Base-by-base conservation (phyloP, 2,113 vertebrate genomes). In the Anser cygnoides region DNA sequence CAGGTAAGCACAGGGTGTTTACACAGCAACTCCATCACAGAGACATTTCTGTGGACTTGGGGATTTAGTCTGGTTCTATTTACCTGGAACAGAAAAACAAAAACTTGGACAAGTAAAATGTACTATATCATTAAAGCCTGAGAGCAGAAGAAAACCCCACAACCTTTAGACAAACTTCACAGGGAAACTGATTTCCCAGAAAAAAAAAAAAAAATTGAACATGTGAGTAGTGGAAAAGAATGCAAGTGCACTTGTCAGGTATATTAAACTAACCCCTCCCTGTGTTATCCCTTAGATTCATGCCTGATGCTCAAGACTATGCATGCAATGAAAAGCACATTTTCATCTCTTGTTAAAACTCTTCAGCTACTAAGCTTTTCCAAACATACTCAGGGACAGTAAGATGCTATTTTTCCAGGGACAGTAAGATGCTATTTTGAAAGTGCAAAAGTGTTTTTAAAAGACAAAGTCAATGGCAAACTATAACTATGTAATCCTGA, bases 371-470 rank as follows among this genome's bases (percentile, higher is more conserved):
- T 49, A 72, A 92, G 85, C 57, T 88, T 67, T 89, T 65, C 85
- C 59, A 75, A 81, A 77, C 57, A 57, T 17, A 62, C n/a, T 71
- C 82, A 55, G 74, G 43, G 13, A 65, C 55, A 83, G 26, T 41
- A n/a, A 72, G 66, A 86, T 61, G 80, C 61, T 92, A 37, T 94
- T 94, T 65, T 86, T 39, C 39, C 82, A 55, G 74, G 43, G 13
- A 65, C 55, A 83, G 26, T 41, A n/a, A 75, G 66, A 86, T 61
- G 80, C 65, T 92, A 37, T 94, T 94, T 65, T 84, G 15, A 28
- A 89, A 91, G 68, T 82, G 55, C 39, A 49, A 78, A 73, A 86
- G 68, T 67, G 39, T 61, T 84, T 95, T 90, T 83, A 88, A 46
- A 62, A 90, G 79, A 77, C 78, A 90, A 88, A 74, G 44, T 12